These are phyloP conservation scores for Tor tambroides DNA, from an alignment of 2,113 vertebrate genomes.

Conservation along the genomic window DNA sequence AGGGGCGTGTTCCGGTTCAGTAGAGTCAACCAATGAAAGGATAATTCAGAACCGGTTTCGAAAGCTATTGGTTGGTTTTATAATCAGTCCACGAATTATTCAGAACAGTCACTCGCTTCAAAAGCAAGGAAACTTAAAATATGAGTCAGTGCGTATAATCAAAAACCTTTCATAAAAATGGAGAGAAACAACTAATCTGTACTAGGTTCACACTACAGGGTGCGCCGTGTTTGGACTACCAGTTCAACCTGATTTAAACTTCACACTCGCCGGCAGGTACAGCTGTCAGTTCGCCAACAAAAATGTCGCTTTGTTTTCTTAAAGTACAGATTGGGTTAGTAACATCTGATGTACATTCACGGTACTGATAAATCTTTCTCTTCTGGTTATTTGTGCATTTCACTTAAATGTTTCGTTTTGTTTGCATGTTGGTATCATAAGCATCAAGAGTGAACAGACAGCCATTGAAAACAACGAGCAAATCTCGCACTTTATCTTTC, in stretches of 20 bases:
- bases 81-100: background rate
- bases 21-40: too few species aligned
- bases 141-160: background rate
- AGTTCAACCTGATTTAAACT: background rate
- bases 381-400: background rate
- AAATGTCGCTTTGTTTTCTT: background rate
- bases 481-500: background rate
- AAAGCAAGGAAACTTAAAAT: background rate
- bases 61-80: background rate
- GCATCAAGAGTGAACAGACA: background rate
- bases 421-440: background rate
- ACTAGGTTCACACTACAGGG: background rate
- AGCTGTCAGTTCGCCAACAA: background rate
- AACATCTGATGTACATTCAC: background rate
- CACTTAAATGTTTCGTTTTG: background rate
- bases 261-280: background rate
- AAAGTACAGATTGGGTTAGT: background rate
- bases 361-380: background rate
- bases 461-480: background rate
- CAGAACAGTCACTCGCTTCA: too few species aligned
- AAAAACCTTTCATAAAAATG: background rate
- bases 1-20: background rate
- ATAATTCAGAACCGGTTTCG: too few species aligned
- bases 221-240: slow-evolving; percentile 5
- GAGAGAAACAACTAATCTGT: background rate